Base-by-base conservation (phyloP, 30 jellyfish, hydroid and myxozoan genomes). In the Haliclystus octoradiatus region DNA sequence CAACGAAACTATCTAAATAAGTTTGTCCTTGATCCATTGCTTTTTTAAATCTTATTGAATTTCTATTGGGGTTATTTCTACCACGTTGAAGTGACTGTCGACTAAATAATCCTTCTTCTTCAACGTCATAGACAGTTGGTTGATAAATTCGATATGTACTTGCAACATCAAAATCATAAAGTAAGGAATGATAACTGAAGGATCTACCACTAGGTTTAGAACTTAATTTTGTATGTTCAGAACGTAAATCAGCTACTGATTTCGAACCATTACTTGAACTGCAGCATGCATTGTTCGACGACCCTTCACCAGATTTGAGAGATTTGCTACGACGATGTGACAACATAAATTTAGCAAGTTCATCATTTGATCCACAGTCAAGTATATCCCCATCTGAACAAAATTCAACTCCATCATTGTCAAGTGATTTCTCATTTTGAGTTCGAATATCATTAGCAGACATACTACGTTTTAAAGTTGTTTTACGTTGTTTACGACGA, bases 71-170 rank as follows among this genome's bases (percentile, higher is more conserved):
- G 19, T 40, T 40, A 5, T 9, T 9, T 5, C 9, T 40, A 9
- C 57, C 19, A 9, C 14, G 57, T 9, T 9, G 9, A 9, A 19
- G 9, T 9, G 57, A 5, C 14, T 40, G 57, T 19, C 57, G 9
- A 19, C 57, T 19, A 40, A 40, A 40, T 40, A 40, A 40, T 40
- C 57, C 75, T 40, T 84, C 87, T 33, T 77, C 87, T 47, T 65
- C 92, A 34, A 87, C 73, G 23, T 87, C 97, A 67, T 73, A 79
- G 23, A 87, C 97, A 0, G 97, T 87, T 52, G 97, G 97, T 29
- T 87, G 97, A 68, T 87, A 87, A 40, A 87, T 87, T 50, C 75
- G 94, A 57, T 79, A 87, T 15, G 76, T 66, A 52, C 92, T 65
- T 14, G 97, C 97, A 27, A 69, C 91, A 34, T 87, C 94, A 13